Base-by-base conservation (phyloP, 2,113 vertebrate species). In the Rhodinocichla rosea region DNA sequence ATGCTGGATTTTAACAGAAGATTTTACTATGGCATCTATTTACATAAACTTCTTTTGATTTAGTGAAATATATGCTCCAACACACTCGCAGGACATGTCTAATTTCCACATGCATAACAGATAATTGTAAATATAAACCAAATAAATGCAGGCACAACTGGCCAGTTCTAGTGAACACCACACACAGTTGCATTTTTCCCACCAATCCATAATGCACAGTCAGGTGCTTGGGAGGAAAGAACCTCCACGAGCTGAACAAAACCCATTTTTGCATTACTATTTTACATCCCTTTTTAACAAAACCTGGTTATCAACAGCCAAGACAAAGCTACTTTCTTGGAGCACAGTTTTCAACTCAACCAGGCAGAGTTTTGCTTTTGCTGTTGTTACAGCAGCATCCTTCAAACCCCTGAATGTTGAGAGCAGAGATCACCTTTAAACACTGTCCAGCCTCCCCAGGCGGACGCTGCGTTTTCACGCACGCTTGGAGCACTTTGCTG, bases 11-110 rank as follows among this genome's bases (percentile, higher is more conserved):
- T 92, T 70, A 93, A 69, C 60, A 80, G 47, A 3, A 3, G 47
- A 37, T 92, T 93, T 95, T 91, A 79, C 71, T 70, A 16, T 26
- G 22, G 86, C 52, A 93, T 83, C 70, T 95, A 90, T 92, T 96
- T 91, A 33, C 84, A 91, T 77, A 33, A 15, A 30, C 9, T 80
- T 37, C 79, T 95, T 96, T 95, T 92, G 90, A 92, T 83, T 91
- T 88, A 67, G 26, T 67, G 64, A 78, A 90, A 90, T 73, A 21
- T 33, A 63, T 88, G 27, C 63, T 79, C 59, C 50, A 67, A 62
- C 30, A 67, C 52, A 77, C 70, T 91, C 5, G 5, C 23, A 68
- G 47, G 83, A 56, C 44, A 37, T 2, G 4, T 78, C 60, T 64
- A 21, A 92, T 89, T 95, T 97, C 70, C 82, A 91, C 67, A 37